phyloP scores from a whole-genome alignment of 2,113 vertebrate species.

The Thamnophis sirtalis region DNA sequence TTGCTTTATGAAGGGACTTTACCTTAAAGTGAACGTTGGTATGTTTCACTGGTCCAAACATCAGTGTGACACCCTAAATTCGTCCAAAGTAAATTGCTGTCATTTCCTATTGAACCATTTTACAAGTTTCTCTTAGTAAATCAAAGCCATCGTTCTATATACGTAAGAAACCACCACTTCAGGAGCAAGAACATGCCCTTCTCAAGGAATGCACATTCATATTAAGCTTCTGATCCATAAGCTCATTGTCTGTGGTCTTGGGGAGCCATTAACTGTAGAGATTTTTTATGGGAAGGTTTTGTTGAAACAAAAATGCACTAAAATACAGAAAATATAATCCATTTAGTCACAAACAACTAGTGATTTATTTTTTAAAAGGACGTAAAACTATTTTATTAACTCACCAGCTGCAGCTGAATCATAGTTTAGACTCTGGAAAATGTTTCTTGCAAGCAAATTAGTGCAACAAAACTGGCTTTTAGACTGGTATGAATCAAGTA shows the following conservation, averaged over 20 bases:
- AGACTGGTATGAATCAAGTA: not conserved
- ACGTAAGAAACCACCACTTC: not conserved
- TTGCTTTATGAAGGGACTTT: conserved; percentile 31
- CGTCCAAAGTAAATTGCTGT: not conserved
- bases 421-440: not conserved
- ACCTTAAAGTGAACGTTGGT: conserved; percentile 21
- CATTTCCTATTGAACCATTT: not conserved
- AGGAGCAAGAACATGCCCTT: not conserved
- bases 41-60: conserved; percentile 66
- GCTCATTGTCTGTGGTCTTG: not conserved
- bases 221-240: not conserved
- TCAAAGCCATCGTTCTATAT: not conserved
- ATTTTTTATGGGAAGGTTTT: not conserved
- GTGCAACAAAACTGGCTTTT: not conserved
- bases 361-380: not conserved
- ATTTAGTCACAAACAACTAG: conserved; percentile 8
- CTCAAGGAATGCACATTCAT: not conserved
- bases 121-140: not conserved
- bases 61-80: conserved; percentile 12
- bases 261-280: not conserved
- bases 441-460: conserved; percentile 9
- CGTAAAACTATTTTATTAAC: not conserved
- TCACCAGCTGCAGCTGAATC: not conserved
- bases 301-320: not conserved
- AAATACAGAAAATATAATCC: not conserved